phyloP scores from a whole-genome alignment of 1,140 invertebrate species.

The Rhagoletis pomonella region DNA sequence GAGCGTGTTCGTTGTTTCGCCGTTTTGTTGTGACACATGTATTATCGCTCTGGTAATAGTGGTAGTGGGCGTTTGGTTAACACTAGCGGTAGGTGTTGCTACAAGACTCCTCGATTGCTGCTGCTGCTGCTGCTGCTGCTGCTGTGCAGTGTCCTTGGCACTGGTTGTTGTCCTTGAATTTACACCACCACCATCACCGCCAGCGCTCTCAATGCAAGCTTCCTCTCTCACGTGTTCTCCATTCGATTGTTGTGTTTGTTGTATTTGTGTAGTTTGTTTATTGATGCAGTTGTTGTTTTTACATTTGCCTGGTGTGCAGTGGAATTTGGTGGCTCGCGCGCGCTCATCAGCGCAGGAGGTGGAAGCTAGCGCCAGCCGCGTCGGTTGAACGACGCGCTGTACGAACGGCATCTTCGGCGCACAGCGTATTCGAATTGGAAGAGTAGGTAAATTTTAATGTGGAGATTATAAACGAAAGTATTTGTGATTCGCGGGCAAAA shows the following conservation, averaged over 20 bases:
- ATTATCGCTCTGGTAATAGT: conserved; percentile 56
- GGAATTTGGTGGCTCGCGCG: conserved; percentile 63
- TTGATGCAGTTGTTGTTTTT: conserved; percentile 72
- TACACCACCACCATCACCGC: conserved; percentile 18
- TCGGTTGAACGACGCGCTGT: conserved; percentile 81
- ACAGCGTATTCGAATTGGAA: conserved; percentile 58
- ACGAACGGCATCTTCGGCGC: conserved; percentile 81
- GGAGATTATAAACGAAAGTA: not conserved
- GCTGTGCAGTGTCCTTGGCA: conserved; percentile 55
- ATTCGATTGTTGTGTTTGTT: conserved; percentile 46
- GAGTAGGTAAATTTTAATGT: conserved; percentile 54
- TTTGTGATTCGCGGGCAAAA: not conserved
- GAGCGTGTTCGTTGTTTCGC: conserved; percentile 27
- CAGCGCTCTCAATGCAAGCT: conserved; percentile 19
- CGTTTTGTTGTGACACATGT: conserved; percentile 48
- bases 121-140: conserved; percentile 42
- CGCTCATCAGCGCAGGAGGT: conserved; percentile 75
- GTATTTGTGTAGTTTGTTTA: conserved; percentile 52
- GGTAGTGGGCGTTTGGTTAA: not conserved
- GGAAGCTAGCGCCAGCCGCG: conserved; percentile 80
- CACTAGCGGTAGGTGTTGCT: conserved; percentile 5
- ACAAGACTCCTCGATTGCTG: conserved; percentile 28
- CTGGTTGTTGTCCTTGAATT: conserved; percentile 54
- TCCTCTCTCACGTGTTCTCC: conserved; percentile 52
- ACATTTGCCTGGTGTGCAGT: conserved; percentile 69